A percentile compares a stretch with the other conserved stretches of the same genome.
phyloP scores from a whole-genome alignment of 1,140 invertebrate genomes.

The Brachionus rotundiformis region DNA sequence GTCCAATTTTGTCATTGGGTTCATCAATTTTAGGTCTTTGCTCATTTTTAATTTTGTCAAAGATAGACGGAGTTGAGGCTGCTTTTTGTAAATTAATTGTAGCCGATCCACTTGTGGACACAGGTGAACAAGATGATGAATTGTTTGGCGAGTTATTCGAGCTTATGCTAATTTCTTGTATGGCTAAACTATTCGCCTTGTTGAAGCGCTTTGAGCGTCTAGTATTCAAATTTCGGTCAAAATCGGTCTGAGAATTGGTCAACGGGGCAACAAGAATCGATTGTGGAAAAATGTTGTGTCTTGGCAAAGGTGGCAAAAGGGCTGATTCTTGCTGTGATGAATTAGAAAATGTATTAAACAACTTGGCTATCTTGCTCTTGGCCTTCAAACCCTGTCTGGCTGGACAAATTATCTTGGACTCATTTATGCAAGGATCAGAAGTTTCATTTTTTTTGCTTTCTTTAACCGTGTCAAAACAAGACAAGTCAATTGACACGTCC shows the following conservation, averaged over 20 bases:
- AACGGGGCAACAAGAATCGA: not conserved
- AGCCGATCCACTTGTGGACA: not conserved
- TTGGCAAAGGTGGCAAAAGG: not conserved
- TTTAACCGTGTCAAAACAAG: slow-evolving; percentile 29
- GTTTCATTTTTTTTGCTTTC: slow-evolving; percentile 14
- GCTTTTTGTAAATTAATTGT: slow-evolving; percentile 26
- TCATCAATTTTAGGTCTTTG: not conserved
- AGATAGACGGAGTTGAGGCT: slow-evolving; percentile 31
- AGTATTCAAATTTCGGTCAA: slow-evolving; percentile 26
- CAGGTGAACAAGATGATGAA: slow-evolving; percentile 1
- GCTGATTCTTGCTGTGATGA: not conserved
- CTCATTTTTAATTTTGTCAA: slow-evolving; percentile 32
- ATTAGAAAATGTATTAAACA: slow-evolving; percentile 27
- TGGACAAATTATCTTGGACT: not conserved
- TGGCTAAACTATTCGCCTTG: not conserved
- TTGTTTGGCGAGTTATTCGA: not conserved
- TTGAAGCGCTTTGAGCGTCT: slow-evolving; percentile 35
- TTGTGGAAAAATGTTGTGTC: not conserved
- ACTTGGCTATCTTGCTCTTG: slow-evolving; percentile 5
- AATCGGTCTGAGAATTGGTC: slow-evolving; percentile 21
- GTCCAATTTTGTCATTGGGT: not conserved
- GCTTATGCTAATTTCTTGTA: slow-evolving; percentile 4
- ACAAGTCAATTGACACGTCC: slow-evolving; percentile 15
- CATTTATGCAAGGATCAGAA: not conserved
- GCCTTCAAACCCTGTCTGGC: not conserved